A percentile compares a stretch with the other conserved stretches of the same genome.
Evolutionary conservation across 2,113 vertebrate species (phyloP).

Genomic region (Boulengeromyrus knoepffleri): DNA sequence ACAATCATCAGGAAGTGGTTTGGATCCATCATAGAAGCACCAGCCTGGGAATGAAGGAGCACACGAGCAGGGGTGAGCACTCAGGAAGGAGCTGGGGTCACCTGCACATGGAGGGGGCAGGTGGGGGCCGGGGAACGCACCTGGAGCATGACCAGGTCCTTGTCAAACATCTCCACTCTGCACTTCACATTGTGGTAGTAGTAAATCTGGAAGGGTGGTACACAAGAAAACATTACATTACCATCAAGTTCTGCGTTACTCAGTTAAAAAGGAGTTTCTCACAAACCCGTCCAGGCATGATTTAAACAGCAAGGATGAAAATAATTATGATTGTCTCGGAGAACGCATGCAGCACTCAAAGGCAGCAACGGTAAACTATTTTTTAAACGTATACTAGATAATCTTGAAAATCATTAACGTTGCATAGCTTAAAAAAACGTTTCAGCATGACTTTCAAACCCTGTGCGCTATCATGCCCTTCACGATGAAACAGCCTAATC

Average conservation of each 20-base stretch:
- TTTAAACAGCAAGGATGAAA: too few relatives aligned
- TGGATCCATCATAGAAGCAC: conserved; percentile 97
- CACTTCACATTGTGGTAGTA: conserved; percentile 99
- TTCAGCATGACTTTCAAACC: not conserved
- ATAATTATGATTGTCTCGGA: too few relatives aligned
- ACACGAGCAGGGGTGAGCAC: not conserved
- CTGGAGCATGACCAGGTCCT: conserved; percentile 92
- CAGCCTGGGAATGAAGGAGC: conserved; percentile 63
- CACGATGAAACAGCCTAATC: not conserved
- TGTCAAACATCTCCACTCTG: conserved; percentile 97
- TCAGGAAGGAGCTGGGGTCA: not conserved
- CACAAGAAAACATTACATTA: not conserved
- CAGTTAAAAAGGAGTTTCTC: not conserved
- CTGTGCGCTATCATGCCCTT: not conserved
- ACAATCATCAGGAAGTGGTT: conserved; percentile 97
- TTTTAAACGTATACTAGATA: not conserved
- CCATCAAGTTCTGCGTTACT: not conserved
- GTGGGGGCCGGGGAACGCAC: conserved; percentile 41
- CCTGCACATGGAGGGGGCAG: not conserved
- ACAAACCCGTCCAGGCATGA: not conserved
- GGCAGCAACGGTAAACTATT: too few relatives aligned
- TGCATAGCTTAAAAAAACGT: not conserved
- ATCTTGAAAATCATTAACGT: not conserved
- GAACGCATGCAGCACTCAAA: too few relatives aligned
- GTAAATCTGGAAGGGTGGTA: conserved; percentile 73